These are phyloP conservation scores for Plodia interpunctella DNA, from an alignment of 1,140 invertebrate genomes.

Conservation along the genomic window DNA sequence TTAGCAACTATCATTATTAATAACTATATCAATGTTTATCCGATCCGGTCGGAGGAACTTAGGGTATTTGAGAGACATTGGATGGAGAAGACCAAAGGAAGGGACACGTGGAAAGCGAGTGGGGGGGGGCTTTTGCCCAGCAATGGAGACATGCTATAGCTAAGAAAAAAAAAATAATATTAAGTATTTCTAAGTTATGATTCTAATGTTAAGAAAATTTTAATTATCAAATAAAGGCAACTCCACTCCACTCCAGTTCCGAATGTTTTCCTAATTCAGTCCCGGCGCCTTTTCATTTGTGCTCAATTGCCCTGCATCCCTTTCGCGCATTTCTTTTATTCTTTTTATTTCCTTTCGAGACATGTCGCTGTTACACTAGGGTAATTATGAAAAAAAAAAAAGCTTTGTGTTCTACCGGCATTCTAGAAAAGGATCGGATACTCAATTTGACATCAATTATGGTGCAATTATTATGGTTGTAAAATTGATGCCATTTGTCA, in stretches of 20 bases:
- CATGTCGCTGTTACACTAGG: constrained; percentile 48
- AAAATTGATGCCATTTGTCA: neutral
- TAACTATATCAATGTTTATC: no score
- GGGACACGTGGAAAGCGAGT: no score
- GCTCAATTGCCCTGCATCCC: constrained; percentile 62
- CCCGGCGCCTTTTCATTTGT: constrained; percentile 59
- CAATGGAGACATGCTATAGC: no score
- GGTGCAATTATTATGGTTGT: neutral
- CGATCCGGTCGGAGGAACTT: no score
- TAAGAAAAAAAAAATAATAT: no score
- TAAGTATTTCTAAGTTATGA: no score
- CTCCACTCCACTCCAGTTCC: constrained; percentile 33
- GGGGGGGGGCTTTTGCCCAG: no score
- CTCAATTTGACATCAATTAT: constrained; percentile 18
- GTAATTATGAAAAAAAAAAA: constrained; percentile 46
- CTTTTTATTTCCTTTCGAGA: constrained; percentile 58
- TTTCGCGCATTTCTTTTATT: constrained; percentile 66
- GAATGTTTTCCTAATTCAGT: constrained; percentile 64
- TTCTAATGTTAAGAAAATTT: no score
- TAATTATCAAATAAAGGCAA: neutral
- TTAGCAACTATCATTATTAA: no score
- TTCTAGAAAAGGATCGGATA: neutral
- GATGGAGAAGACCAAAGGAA: no score
- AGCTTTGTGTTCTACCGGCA: neutral
- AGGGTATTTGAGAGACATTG: no score